These are phyloP conservation scores for Tromatobia lineatoria DNA, from an alignment of 2,888 invertebrate genomes.

Conservation along the genomic window DNA sequence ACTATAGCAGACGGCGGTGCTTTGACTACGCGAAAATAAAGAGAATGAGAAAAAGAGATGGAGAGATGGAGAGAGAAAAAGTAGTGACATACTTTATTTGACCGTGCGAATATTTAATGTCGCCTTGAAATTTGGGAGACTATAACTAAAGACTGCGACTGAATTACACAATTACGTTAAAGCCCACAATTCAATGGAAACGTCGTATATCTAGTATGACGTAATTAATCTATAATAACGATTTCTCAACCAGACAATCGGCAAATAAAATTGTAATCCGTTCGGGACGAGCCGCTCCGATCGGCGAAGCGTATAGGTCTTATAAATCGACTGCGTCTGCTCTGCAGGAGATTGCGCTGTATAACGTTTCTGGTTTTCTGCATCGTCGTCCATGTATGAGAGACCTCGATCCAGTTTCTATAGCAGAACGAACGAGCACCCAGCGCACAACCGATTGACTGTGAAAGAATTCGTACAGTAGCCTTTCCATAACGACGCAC, in stretches of 20 bases:
- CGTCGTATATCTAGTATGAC: not conserved
- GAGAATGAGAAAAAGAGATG: constrained; percentile 38
- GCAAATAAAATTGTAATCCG: constrained; percentile 27
- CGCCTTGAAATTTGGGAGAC: constrained; percentile 19
- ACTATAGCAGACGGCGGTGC: constrained; percentile 53
- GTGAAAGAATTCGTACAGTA: not conserved
- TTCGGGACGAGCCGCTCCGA: constrained; percentile 21
- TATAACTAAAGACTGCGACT: not conserved
- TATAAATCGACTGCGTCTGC: constrained; percentile 14
- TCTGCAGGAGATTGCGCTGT: constrained; percentile 15
- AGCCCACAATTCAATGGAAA: not conserved
- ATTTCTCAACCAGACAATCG: constrained; percentile 17
- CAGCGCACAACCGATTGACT: constrained; percentile 35
- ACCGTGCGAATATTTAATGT: constrained; percentile 50
- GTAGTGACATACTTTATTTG: constrained; percentile 39
- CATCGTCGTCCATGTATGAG: constrained; percentile 48
- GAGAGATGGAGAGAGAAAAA: constrained; percentile 14
- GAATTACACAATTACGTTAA: constrained; percentile 2
- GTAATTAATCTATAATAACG: no score
- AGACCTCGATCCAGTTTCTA: constrained; percentile 59
- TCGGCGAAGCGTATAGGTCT: constrained; percentile 13
- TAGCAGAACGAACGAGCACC: constrained; percentile 24
- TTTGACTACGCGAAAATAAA: constrained; percentile 61
- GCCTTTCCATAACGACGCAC: not conserved
- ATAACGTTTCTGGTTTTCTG: constrained; percentile 41